These are phyloP conservation scores for Callocephalon fimbriatum DNA, from an alignment of 2,113 vertebrate genomes.

Conservation along the genomic window DNA sequence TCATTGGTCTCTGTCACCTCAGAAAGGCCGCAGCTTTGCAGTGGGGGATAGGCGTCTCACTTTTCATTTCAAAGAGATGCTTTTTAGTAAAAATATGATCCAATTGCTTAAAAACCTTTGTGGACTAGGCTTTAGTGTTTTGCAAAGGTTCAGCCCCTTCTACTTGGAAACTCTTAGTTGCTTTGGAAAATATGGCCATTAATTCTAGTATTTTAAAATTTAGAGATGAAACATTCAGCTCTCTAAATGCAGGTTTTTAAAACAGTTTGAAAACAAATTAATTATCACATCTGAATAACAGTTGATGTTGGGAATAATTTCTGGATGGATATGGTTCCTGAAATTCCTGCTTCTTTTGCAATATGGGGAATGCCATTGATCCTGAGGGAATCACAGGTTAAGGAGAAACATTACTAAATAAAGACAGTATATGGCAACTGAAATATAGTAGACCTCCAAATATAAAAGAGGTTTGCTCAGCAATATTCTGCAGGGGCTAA, in stretches of 20 bases:
- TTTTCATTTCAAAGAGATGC: background rate
- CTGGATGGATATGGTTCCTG: background rate
- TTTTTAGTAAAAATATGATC: background rate
- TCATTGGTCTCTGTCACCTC: background rate
- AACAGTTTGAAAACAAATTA: background rate
- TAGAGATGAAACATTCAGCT: background rate
- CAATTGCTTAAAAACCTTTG: background rate
- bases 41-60: background rate
- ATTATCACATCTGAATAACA: background rate
- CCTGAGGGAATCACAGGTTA: background rate
- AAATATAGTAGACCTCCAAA: background rate
- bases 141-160: background rate
- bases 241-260: background rate
- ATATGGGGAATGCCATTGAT: background rate
- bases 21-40: background rate
- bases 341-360: background rate
- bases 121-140: background rate
- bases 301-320: background rate
- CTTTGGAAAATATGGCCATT: background rate
- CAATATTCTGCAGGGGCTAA: background rate
- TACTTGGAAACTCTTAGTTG: background rate
- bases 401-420: background rate
- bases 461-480: background rate
- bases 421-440: background rate
- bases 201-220: background rate